Evolutionary conservation across 2,888 invertebrate species (phyloP).

Genomic region (Heteromurus nitidus): DNA sequence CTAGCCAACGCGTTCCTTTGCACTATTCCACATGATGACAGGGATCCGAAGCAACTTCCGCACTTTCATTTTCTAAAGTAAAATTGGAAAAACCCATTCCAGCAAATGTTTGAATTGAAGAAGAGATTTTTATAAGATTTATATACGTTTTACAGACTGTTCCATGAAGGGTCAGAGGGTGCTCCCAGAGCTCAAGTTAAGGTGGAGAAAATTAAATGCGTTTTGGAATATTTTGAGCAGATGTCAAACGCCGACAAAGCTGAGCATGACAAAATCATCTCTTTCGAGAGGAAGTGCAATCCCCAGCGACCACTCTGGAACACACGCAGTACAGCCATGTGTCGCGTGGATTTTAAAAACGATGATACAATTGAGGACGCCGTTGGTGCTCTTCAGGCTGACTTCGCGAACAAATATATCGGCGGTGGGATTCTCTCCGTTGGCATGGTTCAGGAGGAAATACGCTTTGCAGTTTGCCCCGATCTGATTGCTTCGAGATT

Average conservation of each 20-base stretch:
- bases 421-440: conserved; percentile 91
- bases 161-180: conserved; percentile 1
- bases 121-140: not conserved
- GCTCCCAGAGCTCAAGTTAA: not conserved
- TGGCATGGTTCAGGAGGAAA: conserved; percentile 98
- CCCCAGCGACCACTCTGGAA: conserved; percentile 41
- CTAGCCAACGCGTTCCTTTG: conserved; percentile 60
- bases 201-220: conserved; percentile 40
- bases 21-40: conserved; percentile 75
- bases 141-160: conserved; percentile 5
- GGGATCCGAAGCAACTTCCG: not conserved
- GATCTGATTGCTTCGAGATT: conserved; percentile 91
- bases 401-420: conserved; percentile 89
- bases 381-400: conserved; percentile 90
- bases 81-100: conserved; percentile 7
- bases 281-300: conserved; percentile 40
- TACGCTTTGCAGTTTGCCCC: conserved; percentile 94
- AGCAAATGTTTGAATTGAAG: not conserved
- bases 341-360: too few species aligned
- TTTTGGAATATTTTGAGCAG: conserved; percentile 73
- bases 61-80: conserved; percentile 35
- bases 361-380: conserved; percentile 90
- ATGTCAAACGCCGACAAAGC: not conserved
- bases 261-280: conserved; percentile 16
- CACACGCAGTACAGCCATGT: conserved; percentile 67